A percentile compares a stretch with the other conserved stretches of the same genome.
phyloP scores from a whole-genome alignment of 2,888 invertebrate species.

The Drosophila affinis region DNA sequence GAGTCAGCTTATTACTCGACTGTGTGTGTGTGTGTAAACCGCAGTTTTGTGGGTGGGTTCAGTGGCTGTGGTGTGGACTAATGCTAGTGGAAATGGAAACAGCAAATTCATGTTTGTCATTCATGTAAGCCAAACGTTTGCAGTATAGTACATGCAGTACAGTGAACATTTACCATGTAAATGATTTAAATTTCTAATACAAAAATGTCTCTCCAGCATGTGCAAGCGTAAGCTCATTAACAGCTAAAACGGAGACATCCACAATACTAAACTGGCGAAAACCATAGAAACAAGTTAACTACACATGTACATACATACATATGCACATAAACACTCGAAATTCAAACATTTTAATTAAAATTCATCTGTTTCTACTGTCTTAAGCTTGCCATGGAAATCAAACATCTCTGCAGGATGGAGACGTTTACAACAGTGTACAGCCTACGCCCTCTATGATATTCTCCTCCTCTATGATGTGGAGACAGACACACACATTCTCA shows the following conservation, averaged over 20 bases:
- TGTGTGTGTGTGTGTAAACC: not conserved
- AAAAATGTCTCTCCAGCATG: not conserved
- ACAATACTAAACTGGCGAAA: conserved; percentile 1
- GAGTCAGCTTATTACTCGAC: not conserved
- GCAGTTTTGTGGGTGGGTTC: conserved; percentile 16
- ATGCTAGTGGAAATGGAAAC: conserved; percentile 43
- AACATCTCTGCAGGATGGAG: not conserved
- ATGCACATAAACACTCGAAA: not conserved
- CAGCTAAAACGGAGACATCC: conserved; percentile 44
- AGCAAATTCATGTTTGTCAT: conserved; percentile 62
- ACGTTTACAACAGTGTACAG: conserved; percentile 9
- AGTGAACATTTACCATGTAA: not conserved
- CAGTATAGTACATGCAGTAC: conserved; percentile 29
- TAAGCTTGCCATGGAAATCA: too few relatives aligned
- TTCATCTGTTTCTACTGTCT: not conserved
- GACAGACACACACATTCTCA: conserved; percentile 21
- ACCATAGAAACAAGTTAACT: not conserved
- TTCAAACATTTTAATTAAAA: too few relatives aligned
- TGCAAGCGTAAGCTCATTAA: conserved; percentile 57
- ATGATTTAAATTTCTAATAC: not conserved
- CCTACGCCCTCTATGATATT: conserved; percentile 4
- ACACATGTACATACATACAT: too few relatives aligned
- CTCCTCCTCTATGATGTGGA: conserved; percentile 3
- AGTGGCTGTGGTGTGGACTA: conserved; percentile 27
- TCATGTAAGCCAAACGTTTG: conserved; percentile 64